phyloP scores from a whole-genome alignment of 2,888 invertebrate species.

The Nezara viridula region DNA sequence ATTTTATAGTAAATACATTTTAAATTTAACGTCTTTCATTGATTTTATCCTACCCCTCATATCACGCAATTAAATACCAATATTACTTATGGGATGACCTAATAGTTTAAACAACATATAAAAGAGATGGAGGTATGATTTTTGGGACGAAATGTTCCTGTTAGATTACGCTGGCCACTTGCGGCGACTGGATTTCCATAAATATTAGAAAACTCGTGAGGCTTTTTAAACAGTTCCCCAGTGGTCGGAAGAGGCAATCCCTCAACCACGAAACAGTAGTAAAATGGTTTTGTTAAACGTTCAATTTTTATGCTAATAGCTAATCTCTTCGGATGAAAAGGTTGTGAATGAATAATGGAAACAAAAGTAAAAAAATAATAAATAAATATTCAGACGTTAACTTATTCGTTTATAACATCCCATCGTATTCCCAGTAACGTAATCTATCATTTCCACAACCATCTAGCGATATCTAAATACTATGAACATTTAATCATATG shows the following conservation, averaged over 20 bases:
- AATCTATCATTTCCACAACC: too few relatives aligned
- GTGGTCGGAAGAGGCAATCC: background rate
- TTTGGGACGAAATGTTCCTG: background rate
- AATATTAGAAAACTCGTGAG: constrained; percentile 1
- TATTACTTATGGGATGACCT: too few relatives aligned
- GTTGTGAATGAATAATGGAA: background rate
- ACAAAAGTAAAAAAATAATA: background rate
- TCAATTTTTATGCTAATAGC: constrained; percentile 14
- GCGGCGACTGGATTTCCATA: background rate
- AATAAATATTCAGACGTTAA: too few relatives aligned
- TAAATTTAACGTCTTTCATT: too few relatives aligned
- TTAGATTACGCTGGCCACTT: background rate
- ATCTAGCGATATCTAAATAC: too few relatives aligned
- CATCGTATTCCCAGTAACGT: too few relatives aligned
- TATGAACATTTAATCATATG: too few relatives aligned
- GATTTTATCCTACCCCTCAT: too few relatives aligned
- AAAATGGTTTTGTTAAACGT: constrained; percentile 6
- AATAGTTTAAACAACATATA: background rate
- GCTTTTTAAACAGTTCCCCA: background rate
- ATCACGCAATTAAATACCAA: too few relatives aligned
- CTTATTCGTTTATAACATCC: background rate
- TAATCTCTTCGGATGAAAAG: background rate
- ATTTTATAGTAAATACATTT: too few relatives aligned
- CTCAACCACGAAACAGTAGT: background rate
- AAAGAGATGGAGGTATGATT: background rate